A percentile compares a stretch with the other conserved stretches of the same genome.
phyloP scores from a whole-genome alignment of 2,113 vertebrate species.

The Heterotis niloticus region DNA sequence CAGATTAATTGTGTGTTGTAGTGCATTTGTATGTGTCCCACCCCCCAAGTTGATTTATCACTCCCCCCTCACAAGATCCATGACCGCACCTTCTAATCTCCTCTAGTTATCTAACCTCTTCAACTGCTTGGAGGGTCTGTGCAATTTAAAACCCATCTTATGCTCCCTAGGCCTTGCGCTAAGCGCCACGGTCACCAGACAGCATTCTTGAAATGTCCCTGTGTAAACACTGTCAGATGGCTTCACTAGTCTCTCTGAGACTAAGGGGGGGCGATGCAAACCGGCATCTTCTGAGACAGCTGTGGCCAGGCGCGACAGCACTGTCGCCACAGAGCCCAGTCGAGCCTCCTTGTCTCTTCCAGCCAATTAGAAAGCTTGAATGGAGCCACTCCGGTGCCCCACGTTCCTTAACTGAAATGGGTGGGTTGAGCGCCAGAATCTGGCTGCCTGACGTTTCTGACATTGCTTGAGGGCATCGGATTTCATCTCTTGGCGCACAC shows the following conservation, averaged over 20 bases:
- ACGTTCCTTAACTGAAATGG: slow-evolving; percentile 17
- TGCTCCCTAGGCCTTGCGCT: not conserved
- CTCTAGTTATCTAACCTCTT: not conserved
- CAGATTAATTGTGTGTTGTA: too few relatives aligned
- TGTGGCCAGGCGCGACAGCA: too few relatives aligned
- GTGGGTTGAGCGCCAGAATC: slow-evolving; percentile 27
- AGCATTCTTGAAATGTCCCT: slow-evolving; percentile 27
- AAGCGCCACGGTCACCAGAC: slow-evolving; percentile 27
- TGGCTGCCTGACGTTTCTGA: slow-evolving; percentile 34
- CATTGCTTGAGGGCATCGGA: slow-evolving; percentile 38
- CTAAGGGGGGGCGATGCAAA: not conserved
- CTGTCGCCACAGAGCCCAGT: too few relatives aligned
- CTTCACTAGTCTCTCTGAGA: not conserved
- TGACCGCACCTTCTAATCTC: not conserved
- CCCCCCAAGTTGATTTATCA: too few relatives aligned
- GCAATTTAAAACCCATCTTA: not conserved
- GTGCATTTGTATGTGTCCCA: too few relatives aligned
- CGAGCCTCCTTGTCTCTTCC: not conserved
- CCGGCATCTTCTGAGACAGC: too few relatives aligned
- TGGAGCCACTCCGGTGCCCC: slow-evolving; percentile 32
- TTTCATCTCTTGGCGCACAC: slow-evolving; percentile 28
- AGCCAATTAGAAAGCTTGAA: slow-evolving; percentile 34
- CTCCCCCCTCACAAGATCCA: too few relatives aligned
- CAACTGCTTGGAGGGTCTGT: not conserved
- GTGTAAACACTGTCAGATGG: slow-evolving; percentile 28